Evolutionary conservation across 64 coral and sea anemone species (phyloP), one percentile per base, ranked within the genome.

Genomic region (Montipora foliosa): DNA sequence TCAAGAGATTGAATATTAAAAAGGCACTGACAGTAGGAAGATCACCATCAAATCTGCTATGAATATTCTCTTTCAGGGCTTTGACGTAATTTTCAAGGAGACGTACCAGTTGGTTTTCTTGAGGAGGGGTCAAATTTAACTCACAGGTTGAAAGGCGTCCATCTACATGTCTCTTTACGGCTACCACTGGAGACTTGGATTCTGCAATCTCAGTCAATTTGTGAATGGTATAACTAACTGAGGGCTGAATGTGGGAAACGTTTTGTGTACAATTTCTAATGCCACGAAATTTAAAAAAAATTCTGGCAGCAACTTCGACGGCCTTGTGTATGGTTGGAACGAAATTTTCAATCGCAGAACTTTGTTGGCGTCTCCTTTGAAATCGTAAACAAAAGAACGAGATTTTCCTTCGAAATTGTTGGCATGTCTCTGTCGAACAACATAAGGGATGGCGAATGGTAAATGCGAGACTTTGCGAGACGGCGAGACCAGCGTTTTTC

Each of bases 1-100:
- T 44, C 72, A 76, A 89, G 57, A 74, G 52, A 55, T 10, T 55
- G 9, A 55, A 55, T 5, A 55, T 55, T 5, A 9, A 55, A 10
- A 55, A 55, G 57, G 72, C 87, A 76, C 87, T 37, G 29, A 37
- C 29, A 37, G 29, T 37, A 37, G 29, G 29, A 37, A 37, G 29
- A 37, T 57, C 48, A 89, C 87, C 14, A 89, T 55, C 52, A 55
- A 55, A 55, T 10, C 48, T 67, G 20, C 48, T 45, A 21, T 89
- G 72, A 60, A 89, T 89, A 19, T 61, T 89, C 57, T 89, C 87
- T n/a, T 89, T 89, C 20, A 61, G 87, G 49, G 87, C 73, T 76
- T 47, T 76, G 2, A 89, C 87, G 76, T 89, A 89, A 58, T 83
- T 83, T n/a, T 5, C 4, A 17, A 83, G 81, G 37, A 64, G 62